Evolutionary conservation across 30 jellyfish, hydroid and myxozoan species (phyloP).

Genomic region (Hydra vulgaris): DNA sequence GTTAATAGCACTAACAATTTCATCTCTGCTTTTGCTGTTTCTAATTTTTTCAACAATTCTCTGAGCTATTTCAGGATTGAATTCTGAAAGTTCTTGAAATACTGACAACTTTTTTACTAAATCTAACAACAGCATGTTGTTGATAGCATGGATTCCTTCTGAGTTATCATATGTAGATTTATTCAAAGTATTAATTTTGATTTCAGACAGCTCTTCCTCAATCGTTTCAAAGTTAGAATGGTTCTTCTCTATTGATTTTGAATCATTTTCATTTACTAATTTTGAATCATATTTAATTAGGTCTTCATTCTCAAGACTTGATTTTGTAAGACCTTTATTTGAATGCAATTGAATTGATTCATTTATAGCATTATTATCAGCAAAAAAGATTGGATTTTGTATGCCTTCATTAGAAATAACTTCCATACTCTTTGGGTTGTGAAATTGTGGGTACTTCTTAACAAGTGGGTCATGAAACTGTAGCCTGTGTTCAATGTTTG

Average conservation of each 20-base stretch:
- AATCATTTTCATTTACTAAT: neutral
- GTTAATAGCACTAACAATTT: neutral
- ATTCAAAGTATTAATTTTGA: neutral
- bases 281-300: neutral
- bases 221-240: neutral
- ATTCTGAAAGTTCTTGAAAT: neutral
- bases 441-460: neutral
- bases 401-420: neutral
- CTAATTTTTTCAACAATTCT: neutral
- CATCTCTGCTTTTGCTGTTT: conserved; percentile 1
- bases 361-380: too few species aligned
- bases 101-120: neutral
- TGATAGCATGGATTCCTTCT: neutral
- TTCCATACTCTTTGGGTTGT: neutral
- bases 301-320: neutral
- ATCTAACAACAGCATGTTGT: neutral
- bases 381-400: too few species aligned
- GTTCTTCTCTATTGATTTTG: neutral
- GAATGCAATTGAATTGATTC: neutral
- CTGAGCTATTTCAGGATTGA: neutral
- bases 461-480: neutral
- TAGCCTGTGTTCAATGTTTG: too few species aligned
- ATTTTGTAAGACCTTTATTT: neutral
- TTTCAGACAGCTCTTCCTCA: neutral
- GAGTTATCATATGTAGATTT: neutral